These are phyloP conservation scores for Mus musculus DNA, from an alignment of 2,113 vertebrate species.

Conservation along the genomic window DNA sequence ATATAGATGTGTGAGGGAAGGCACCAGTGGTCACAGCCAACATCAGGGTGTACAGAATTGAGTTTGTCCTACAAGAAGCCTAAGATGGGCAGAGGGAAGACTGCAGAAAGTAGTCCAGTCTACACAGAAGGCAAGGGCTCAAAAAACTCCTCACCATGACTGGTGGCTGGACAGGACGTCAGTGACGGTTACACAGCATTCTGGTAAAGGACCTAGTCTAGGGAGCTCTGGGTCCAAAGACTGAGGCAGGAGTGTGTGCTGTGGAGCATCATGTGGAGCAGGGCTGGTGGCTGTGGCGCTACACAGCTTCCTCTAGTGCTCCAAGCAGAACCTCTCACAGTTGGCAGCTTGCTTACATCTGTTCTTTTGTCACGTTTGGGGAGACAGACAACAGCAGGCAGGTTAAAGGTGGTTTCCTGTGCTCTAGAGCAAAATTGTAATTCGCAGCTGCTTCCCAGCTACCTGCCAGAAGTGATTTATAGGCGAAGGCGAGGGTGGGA, in stretches of 20 bases:
- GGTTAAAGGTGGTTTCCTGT: constrained; percentile 98
- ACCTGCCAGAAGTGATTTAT: constrained; percentile 97
- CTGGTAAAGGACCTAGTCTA: not conserved
- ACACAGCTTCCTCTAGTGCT: constrained; percentile 82
- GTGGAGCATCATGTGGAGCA: no score
- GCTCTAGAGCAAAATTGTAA: constrained; percentile 89
- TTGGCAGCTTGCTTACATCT: constrained; percentile 86
- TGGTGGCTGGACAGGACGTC: not conserved
- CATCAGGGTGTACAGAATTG: not conserved
- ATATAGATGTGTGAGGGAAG: not conserved
- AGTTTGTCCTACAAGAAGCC: not conserved
- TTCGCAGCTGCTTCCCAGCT: constrained; percentile 97
- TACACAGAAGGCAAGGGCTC: not conserved
- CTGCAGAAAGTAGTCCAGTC: not conserved
- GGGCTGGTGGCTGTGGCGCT: constrained; percentile 22
- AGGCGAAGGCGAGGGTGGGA: constrained; percentile 52
- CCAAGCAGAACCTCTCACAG: constrained; percentile 77
- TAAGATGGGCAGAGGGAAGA: not conserved
- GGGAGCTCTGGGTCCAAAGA: not conserved
- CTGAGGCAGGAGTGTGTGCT: not conserved
- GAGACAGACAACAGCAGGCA: constrained; percentile 93
- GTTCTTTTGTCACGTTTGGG: constrained; percentile 89
- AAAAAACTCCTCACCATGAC: not conserved
- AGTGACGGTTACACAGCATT: not conserved
- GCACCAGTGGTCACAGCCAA: no score